Evolutionary conservation across 2,888 invertebrate genomes (phyloP).

Genomic region (Hoplodrina blanda): DNA sequence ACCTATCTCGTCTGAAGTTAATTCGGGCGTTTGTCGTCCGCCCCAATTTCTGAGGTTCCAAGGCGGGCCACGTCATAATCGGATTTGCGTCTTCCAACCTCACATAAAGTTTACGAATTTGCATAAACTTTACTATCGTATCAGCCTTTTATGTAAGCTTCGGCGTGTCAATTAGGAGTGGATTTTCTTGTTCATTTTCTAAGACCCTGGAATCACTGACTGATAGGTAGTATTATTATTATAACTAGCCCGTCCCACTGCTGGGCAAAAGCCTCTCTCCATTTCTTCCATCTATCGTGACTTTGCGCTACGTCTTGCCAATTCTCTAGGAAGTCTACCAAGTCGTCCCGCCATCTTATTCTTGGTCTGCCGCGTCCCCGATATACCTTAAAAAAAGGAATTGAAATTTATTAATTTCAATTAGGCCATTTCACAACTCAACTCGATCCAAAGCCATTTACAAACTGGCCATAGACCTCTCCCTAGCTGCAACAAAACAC

Average conservation of each 20-base stretch:
- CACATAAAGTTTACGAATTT: constrained; percentile 79
- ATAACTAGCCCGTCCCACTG: no score
- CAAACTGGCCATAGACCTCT: background rate
- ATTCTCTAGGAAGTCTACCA: no score
- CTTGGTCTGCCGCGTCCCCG: no score
- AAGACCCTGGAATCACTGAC: background rate
- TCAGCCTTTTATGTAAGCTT: constrained; percentile 61
- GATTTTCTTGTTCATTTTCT: constrained; percentile 47
- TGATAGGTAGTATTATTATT: no score
- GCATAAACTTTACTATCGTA: constrained; percentile 76
- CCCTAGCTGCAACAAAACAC: background rate
- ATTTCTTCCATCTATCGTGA: no score
- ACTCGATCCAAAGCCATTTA: background rate
- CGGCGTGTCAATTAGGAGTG: constrained; percentile 52
- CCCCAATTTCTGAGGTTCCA: constrained; percentile 69
- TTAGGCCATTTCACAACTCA: no score
- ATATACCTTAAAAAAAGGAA: no score
- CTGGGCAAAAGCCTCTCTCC: no score
- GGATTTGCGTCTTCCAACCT: constrained; percentile 73
- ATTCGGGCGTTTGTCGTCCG: constrained; percentile 66
- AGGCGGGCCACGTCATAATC: constrained; percentile 73
- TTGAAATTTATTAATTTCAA: no score
- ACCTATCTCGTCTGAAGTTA: constrained; percentile 66
- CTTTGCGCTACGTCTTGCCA: no score
- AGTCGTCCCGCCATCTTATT: no score